These are phyloP conservation scores for Neopipo cinnamomea DNA, from an alignment of 2,113 vertebrate species.

Conservation along the genomic window DNA sequence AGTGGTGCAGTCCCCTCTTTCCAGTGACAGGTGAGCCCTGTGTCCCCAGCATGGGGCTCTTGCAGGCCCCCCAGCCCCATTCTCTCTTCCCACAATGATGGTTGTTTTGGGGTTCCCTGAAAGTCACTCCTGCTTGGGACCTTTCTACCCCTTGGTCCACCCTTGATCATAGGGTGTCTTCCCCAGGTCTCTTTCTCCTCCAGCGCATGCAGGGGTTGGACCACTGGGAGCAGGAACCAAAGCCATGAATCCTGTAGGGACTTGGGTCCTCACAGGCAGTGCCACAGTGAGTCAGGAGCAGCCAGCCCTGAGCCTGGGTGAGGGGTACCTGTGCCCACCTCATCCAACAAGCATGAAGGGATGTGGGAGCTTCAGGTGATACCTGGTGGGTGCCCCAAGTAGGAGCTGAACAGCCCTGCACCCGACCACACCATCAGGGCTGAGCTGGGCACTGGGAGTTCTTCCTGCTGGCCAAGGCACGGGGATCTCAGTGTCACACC, in stretches of 20 bases:
- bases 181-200: neutral
- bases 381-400: neutral
- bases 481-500: neutral
- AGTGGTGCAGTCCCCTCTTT: neutral
- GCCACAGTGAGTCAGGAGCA: neutral
- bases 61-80: neutral
- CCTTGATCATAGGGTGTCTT: neutral
- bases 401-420: neutral
- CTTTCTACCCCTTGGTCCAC: neutral
- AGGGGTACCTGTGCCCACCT: neutral
- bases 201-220: rapidly evolving
- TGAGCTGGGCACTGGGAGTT: too few species aligned
- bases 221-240: neutral
- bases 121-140: neutral
- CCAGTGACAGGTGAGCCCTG: neutral
- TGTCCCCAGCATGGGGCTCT: neutral
- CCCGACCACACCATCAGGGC: too few species aligned
- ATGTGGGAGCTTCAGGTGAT: neutral
- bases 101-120: neutral
- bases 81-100: too few species aligned
- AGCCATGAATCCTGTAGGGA: neutral
- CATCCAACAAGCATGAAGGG: too few species aligned
- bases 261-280: neutral
- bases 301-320: neutral
- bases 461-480: neutral